phyloP scores from a whole-genome alignment of 2,797 vertebrate species.

The Pantherophis alleghaniensis region DNA sequence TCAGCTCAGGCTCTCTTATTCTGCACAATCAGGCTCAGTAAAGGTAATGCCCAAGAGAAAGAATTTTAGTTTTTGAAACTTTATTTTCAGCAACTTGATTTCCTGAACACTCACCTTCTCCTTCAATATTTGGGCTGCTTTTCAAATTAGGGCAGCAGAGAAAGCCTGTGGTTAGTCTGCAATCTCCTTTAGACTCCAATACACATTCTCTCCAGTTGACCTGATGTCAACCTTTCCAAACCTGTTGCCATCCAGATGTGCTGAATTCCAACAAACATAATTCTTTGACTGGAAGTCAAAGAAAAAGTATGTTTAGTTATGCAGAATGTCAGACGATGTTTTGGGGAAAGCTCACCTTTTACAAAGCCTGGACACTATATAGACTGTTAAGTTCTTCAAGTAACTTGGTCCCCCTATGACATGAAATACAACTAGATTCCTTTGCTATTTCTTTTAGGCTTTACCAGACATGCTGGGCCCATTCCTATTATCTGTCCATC shows the following conservation, averaged over 20 bases:
- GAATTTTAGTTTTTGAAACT: background rate
- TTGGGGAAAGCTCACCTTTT: background rate
- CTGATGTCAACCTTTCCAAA: background rate
- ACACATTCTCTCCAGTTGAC: background rate
- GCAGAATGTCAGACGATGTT: background rate
- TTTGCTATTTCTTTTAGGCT: background rate
- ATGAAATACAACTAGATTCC: background rate
- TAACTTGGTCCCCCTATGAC: background rate
- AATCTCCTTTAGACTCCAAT: background rate
- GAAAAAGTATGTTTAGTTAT: background rate
- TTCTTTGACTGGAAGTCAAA: background rate
- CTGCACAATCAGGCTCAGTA: background rate
- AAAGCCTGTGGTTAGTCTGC: background rate
- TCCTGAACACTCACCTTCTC: background rate
- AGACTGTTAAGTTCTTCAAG: background rate
- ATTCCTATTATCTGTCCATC: background rate
- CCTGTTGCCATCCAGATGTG: background rate
- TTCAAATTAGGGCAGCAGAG: background rate
- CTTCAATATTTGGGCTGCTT: background rate
- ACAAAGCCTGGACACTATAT: background rate
- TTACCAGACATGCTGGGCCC: background rate
- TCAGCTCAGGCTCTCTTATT: background rate
- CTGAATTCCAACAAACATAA: background rate
- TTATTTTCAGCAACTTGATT: slow-evolving; percentile 5
- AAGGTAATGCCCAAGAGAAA: background rate